Evolutionary conservation across 1,140 invertebrate genomes (phyloP).

Genomic region (Calosoma granatense): DNA sequence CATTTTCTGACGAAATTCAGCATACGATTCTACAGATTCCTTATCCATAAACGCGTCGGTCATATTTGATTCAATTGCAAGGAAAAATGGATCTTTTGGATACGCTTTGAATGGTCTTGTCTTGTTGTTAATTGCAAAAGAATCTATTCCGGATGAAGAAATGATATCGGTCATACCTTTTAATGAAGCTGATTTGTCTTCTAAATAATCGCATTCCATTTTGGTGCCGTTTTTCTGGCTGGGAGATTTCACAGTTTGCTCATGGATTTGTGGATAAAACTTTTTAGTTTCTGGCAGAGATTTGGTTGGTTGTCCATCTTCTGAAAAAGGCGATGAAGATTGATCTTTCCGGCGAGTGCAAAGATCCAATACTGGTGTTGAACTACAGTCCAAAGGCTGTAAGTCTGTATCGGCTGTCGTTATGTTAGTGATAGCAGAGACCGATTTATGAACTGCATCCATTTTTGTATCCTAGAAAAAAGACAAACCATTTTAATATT

Average conservation of each 20-base stretch:
- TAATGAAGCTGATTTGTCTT: background rate
- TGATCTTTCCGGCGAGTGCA: slow-evolving; percentile 16
- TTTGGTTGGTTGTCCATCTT: background rate
- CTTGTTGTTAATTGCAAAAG: slow-evolving; percentile 24
- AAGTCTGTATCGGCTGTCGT: background rate
- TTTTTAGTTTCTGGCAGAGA: background rate
- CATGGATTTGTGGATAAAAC: background rate
- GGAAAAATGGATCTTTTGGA: slow-evolving; percentile 51
- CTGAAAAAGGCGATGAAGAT: slow-evolving; percentile 3
- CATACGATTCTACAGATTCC: slow-evolving; percentile 49
- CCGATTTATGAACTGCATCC: background rate
- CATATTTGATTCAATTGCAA: slow-evolving; percentile 39
- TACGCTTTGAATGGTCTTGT: slow-evolving; percentile 61
- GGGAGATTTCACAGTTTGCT: background rate
- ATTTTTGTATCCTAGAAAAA: no score
- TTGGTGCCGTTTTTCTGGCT: background rate
- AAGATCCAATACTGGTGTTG: slow-evolving; percentile 14
- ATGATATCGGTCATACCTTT: background rate
- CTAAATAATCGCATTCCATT: background rate
- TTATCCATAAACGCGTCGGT: slow-evolving; percentile 38
- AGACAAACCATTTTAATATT: no score
- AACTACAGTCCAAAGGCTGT: slow-evolving; percentile 5
- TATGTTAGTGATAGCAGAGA: background rate
- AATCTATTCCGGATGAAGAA: background rate
- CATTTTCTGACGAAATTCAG: slow-evolving; percentile 54